These are phyloP conservation scores for Sparidentex hasta DNA, from an alignment of 2,797 vertebrate genomes.

Conservation along the genomic window DNA sequence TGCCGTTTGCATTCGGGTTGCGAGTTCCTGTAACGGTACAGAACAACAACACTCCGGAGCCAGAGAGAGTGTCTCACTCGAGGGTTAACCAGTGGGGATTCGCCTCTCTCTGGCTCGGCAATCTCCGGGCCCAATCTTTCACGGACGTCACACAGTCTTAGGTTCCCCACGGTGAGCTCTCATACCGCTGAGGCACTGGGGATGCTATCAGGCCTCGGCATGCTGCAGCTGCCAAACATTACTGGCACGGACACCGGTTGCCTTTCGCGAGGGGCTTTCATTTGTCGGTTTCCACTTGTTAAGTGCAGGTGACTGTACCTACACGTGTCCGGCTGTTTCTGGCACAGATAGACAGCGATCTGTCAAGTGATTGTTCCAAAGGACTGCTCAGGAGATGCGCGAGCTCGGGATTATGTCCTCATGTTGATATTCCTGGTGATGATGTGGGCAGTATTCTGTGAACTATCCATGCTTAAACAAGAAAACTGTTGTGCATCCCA, in stretches of 20 bases:
- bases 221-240: constrained; percentile 30
- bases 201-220: constrained; percentile 52
- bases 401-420: neutral
- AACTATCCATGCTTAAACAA: constrained; percentile 10
- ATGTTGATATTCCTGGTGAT: constrained; percentile 24
- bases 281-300: constrained; percentile 22
- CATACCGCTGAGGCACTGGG: constrained; percentile 40
- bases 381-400: neutral
- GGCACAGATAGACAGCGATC: constrained; percentile 1
- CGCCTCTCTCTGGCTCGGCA: constrained; percentile 30
- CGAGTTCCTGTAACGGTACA: constrained; percentile 1
- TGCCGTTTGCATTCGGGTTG: constrained; percentile 3
- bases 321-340: constrained; percentile 3
- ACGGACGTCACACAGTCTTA: constrained; percentile 55
- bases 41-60: constrained; percentile 20
- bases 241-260: constrained; percentile 46
- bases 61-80: constrained; percentile 32
- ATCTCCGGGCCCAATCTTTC: constrained; percentile 53
- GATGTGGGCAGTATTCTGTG: constrained; percentile 16
- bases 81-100: constrained; percentile 49
- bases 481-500: constrained; percentile 23
- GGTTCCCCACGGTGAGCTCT: constrained; percentile 57
- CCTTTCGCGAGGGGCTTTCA: constrained; percentile 35
- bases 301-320: constrained; percentile 23
- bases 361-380: neutral